Base-by-base conservation (phyloP, 2,888 invertebrate genomes). In the Leptinotarsa rubiginosa region DNA sequence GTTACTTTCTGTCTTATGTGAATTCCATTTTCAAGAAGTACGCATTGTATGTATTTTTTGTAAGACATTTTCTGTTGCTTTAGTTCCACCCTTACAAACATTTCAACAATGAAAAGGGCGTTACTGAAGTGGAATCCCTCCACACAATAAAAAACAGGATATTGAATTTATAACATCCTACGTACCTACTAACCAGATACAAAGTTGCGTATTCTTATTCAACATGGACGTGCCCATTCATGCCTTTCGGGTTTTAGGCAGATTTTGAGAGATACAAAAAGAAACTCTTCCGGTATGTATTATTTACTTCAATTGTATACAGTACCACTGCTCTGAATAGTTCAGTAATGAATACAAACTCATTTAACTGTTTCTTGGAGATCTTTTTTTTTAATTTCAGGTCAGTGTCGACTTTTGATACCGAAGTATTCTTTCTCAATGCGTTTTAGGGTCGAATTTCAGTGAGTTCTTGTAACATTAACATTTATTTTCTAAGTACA, bases 101-200 rank as follows among this genome's bases (percentile, higher is more conserved):
- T 25, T n/a, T 4, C 10, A 16, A 62, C 31, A 62, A 62, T 31
- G 10, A 62, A 41, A 41, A 31, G n/a, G 62, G 62, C 41, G 62
- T 31, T n/a, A 5, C 62, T 41, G 16, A 41, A 41, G 62, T 62
- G 10, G 41, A 62, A 31, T 31, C 16, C 12, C 31, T 7, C 16
- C n/a, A 62, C 10, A 62, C 41, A 62, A 62, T 62, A 41, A 62
- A 62, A 56, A 25, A 62, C 62, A 62, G 62, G 62, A 62, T 62
- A 62, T 62, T 62, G 62, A 31, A 41, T 62, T 62, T 15, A 62
- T 62, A 31, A 62, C 62, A 31, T 41, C 41, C 31, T 31, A 41
- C n/a, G 62, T 41, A 62, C n/a, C 31, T 31, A 56, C 18, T 62
- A 12, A n/a, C 5, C 2, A 62, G n/a, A 62, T 62, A 62, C 62